These are phyloP conservation scores for Tragelaphus oryx DNA, from an alignment of 2,797 vertebrate genomes.

Conservation along the genomic window DNA sequence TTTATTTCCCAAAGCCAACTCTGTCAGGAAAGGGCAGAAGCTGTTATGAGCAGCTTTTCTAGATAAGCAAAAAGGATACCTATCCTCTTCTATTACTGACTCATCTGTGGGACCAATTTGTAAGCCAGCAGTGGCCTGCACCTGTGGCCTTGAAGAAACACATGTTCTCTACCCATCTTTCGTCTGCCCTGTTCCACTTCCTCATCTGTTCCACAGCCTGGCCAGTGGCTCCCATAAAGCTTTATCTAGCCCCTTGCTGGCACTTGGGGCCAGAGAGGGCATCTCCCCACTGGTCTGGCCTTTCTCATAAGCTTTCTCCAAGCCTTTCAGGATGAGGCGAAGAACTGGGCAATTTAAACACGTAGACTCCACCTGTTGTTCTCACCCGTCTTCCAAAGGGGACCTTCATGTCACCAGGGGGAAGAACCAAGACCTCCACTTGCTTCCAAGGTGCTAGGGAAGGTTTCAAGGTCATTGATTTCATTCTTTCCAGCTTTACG, in stretches of 20 bases:
- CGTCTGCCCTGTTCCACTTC: background rate
- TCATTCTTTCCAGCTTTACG: background rate
- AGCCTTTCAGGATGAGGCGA: background rate
- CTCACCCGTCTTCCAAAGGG: background rate
- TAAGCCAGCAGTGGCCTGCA: background rate
- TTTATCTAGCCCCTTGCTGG: background rate
- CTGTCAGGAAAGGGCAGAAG: background rate
- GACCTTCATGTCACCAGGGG: background rate
- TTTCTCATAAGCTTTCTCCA: background rate
- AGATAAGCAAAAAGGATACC: background rate
- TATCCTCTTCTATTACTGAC: background rate
- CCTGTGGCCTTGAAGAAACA: constrained; percentile 19
- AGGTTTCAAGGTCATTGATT: background rate
- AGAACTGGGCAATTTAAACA: background rate
- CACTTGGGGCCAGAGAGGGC: background rate
- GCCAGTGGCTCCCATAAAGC: background rate
- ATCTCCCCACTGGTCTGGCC: background rate
- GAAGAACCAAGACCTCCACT: background rate
- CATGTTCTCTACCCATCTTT: background rate
- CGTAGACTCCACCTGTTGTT: background rate
- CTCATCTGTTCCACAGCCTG: background rate
- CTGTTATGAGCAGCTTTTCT: background rate
- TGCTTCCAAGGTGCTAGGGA: constrained; percentile 64
- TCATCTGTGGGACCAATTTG: background rate
- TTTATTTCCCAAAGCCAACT: background rate